Conservation (phyloP, 2,113 vertebrate genomes). For the Hymenochirus boettgeri region DNA sequence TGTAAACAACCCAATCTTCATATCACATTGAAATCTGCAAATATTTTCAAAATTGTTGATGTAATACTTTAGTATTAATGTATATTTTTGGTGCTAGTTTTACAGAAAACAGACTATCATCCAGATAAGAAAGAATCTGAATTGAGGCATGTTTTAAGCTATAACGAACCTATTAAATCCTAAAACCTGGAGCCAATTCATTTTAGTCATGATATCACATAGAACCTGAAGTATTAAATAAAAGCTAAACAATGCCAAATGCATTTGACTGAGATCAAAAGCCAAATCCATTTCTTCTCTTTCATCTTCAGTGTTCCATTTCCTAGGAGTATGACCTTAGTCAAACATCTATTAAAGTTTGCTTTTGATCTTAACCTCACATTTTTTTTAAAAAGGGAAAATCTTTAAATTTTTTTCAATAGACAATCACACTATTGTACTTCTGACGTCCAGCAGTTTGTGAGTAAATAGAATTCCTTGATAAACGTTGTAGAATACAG, state of each 20-base stretch:
- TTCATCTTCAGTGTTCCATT: slow-evolving; percentile 75
- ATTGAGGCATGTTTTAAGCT: slow-evolving; percentile 44
- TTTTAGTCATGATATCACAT: slow-evolving; percentile 52
- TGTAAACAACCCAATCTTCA: too few species aligned
- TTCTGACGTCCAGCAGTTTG: slow-evolving; percentile 56
- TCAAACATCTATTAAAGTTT: slow-evolving; percentile 78
- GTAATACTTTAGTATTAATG: neutral
- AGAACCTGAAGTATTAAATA: slow-evolving; percentile 64
- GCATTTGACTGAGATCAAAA: slow-evolving; percentile 69
- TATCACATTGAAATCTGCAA: too few species aligned
- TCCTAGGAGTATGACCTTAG: slow-evolving; percentile 73
- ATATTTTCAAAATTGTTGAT: too few species aligned
- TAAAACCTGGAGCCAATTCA: slow-evolving; percentile 49
- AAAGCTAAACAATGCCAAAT: slow-evolving; percentile 76
- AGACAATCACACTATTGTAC: slow-evolving; percentile 70
- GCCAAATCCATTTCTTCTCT: slow-evolving; percentile 65
- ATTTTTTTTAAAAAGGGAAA: slow-evolving; percentile 48
- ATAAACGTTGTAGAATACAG: slow-evolving; percentile 59
- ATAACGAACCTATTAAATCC: slow-evolving; percentile 51
- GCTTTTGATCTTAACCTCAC: slow-evolving; percentile 63
- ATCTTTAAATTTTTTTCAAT: slow-evolving; percentile 60
- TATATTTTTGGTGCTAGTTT: neutral
- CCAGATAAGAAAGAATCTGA: slow-evolving; percentile 36
- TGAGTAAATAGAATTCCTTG: slow-evolving; percentile 70
- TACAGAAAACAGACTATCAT: neutral